phyloP scores from a whole-genome alignment of 2,113 vertebrate genomes.

The Strix uralensis region DNA sequence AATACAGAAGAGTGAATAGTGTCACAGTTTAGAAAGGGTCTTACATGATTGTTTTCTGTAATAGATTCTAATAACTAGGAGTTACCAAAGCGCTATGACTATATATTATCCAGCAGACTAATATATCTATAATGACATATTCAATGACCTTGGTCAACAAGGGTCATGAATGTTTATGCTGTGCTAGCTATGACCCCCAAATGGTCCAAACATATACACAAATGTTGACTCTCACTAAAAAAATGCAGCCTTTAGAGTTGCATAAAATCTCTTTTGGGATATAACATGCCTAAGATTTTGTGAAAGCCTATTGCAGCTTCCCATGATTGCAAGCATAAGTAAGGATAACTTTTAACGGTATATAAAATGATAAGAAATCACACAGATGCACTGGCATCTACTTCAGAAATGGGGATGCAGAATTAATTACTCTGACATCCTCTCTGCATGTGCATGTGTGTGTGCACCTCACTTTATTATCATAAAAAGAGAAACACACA shows the following conservation, averaged over 20 bases:
- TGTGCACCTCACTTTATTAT: neutral
- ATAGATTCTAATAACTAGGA: neutral
- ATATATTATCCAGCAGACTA: neutral
- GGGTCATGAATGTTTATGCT: neutral
- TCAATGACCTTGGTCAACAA: neutral
- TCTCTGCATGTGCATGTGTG: neutral
- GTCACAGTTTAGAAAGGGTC: neutral
- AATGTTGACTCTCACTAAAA: neutral
- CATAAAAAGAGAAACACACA: neutral
- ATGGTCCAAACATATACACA: neutral
- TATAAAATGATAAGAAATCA: neutral
- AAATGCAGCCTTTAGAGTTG: neutral
- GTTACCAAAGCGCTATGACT: neutral
- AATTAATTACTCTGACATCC: neutral
- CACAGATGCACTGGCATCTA: neutral
- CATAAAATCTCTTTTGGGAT: neutral
- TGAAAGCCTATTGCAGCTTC: neutral
- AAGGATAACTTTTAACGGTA: neutral
- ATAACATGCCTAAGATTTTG: neutral
- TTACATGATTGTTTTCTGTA: neutral
- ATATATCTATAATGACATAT: neutral
- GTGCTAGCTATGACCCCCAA: accelerated
- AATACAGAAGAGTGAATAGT: neutral
- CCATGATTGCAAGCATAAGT: neutral
- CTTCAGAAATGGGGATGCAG: neutral